Conservation (phyloP, 2,113 vertebrate genomes). For the Miniopterus natalensis region DNA sequence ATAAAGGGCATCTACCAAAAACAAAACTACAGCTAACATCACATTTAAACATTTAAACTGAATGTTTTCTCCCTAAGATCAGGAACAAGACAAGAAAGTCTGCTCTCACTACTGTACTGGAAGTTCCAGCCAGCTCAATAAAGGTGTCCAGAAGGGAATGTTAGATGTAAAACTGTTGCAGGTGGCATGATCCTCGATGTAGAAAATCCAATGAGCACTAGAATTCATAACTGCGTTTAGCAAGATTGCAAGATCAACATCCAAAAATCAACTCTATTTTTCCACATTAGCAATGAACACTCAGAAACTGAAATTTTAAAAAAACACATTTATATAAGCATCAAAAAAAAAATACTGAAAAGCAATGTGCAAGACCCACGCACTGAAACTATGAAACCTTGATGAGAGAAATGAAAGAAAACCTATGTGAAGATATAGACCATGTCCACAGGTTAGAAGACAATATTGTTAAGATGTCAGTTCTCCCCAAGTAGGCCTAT, state of each 20-base stretch:
- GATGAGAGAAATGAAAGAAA: neutral
- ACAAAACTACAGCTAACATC: neutral
- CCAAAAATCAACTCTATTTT: neutral
- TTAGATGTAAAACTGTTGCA: neutral
- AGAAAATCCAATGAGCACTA: neutral
- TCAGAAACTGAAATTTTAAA: neutral
- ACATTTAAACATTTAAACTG: neutral
- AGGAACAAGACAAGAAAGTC: neutral
- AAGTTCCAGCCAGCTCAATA: neutral
- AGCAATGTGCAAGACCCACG: neutral
- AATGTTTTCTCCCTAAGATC: neutral
- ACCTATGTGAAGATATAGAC: neutral
- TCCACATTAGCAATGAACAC: neutral
- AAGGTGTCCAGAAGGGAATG: neutral
- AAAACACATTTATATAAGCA: neutral
- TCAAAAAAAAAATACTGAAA: constrained; percentile 22
- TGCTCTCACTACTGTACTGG: neutral
- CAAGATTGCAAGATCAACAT: neutral
- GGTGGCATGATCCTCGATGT: neutral
- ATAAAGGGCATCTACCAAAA: neutral
- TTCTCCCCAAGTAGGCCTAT: neutral
- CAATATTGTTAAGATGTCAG: neutral
- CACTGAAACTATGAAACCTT: neutral
- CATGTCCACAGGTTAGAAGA: neutral
- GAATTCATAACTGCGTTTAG: neutral